Evolutionary conservation across 2,797 vertebrate genomes (phyloP).

Genomic region (Microctenopoma lineatum): DNA sequence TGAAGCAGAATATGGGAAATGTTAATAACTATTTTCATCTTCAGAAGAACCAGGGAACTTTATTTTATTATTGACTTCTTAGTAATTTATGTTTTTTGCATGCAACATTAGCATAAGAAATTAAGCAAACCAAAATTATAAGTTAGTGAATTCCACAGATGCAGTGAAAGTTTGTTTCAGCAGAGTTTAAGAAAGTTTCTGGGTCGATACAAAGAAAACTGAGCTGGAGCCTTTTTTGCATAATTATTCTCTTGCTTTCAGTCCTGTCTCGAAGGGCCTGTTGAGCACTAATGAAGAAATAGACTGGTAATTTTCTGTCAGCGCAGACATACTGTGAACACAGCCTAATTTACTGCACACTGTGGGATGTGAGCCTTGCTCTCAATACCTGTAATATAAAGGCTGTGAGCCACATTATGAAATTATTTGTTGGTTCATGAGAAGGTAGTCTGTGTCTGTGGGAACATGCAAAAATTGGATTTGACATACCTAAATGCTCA

Average conservation of each 20-base stretch:
- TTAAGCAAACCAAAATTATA: no score
- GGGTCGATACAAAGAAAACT: conserved; percentile 4
- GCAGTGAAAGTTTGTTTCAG: neutral
- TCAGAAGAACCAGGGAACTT: no score
- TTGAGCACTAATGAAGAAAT: conserved; percentile 29
- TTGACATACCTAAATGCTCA: no score
- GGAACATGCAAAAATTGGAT: no score
- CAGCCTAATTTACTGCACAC: conserved; percentile 49
- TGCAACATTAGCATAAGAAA: no score
- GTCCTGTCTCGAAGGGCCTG: conserved; percentile 27
- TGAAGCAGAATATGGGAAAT: conserved; percentile 1
- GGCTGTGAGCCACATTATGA: conserved; percentile 18
- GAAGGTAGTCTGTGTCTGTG: neutral
- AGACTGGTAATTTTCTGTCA: conserved; percentile 45
- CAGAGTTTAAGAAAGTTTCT: conserved; percentile 16
- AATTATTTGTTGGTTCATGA: conserved; percentile 6
- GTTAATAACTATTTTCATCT: neutral
- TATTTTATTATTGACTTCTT: neutral
- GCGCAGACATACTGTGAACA: conserved; percentile 47
- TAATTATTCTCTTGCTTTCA: conserved; percentile 8
- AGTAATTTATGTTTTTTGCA: neutral
- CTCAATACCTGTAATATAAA: conserved; percentile 15
- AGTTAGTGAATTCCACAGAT: neutral
- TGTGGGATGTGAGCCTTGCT: conserved; percentile 40
- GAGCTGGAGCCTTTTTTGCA: neutral